Percentiles rank a stretch among this genome's conserved stretches.
phyloP scores from a whole-genome alignment of 2,888 invertebrate genomes.

The Leptinotarsa haldemani region DNA sequence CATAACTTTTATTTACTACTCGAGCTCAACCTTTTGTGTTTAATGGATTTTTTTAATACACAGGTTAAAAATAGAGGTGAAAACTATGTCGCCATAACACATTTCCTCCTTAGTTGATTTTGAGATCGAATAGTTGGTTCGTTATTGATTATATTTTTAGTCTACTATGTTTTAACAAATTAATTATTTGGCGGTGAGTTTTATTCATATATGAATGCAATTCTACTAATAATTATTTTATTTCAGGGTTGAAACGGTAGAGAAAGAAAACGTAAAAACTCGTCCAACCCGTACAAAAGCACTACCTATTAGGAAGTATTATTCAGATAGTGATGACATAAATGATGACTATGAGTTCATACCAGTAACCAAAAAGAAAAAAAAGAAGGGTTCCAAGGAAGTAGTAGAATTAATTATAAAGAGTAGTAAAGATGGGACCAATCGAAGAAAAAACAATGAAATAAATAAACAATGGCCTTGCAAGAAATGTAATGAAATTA shows the following conservation, averaged over 20 bases:
- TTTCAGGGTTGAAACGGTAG: background rate
- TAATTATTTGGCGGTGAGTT: background rate
- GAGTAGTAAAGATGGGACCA: background rate
- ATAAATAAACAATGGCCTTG: conserved; percentile 50
- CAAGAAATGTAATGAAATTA: conserved; percentile 54
- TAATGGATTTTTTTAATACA: too few species aligned
- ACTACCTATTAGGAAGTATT: background rate
- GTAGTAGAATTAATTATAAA: conserved; percentile 6
- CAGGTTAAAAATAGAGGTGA: too few species aligned
- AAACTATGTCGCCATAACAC: too few species aligned
- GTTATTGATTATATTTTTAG: too few species aligned
- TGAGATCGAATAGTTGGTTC: too few species aligned
- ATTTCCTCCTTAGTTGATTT: too few species aligned
- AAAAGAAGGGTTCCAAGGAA: conserved; percentile 24
- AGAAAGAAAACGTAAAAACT: background rate
- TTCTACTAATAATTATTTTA: background rate
- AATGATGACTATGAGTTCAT: conserved; percentile 33
- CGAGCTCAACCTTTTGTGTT: too few species aligned
- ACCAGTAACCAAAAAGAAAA: conserved; percentile 32
- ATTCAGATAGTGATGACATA: conserved; percentile 15
- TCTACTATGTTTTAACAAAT: background rate
- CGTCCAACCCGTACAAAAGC: background rate
- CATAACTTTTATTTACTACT: too few species aligned
- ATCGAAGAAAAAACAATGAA: conserved; percentile 30
- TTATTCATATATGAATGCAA: background rate